Evolutionary conservation across 2,113 vertebrate species (phyloP).

Genomic region (Tragelaphus buxtoni): DNA sequence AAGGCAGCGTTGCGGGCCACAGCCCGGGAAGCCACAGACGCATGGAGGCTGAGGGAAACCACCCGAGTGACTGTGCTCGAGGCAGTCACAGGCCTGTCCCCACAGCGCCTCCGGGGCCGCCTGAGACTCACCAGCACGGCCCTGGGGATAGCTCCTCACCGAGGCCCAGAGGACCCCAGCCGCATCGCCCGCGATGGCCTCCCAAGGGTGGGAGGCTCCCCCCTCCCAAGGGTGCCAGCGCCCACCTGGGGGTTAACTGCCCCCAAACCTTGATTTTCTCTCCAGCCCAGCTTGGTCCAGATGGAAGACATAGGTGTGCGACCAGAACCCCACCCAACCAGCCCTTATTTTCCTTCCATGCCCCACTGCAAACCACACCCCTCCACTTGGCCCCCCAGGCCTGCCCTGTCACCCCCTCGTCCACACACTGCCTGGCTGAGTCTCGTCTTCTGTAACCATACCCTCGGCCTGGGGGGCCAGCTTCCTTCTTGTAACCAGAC

Average conservation of each 20-base stretch:
- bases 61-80: rapidly evolving
- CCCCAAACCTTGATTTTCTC: not conserved
- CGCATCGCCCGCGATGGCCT: not conserved
- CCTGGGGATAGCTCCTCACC: not conserved
- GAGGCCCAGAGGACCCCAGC: not conserved
- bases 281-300: not conserved
- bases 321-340: not conserved
- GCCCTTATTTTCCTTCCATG: not conserved
- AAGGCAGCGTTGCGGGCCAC: not conserved
- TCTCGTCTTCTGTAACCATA: not conserved
- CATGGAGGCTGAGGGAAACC: not conserved
- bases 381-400: not conserved
- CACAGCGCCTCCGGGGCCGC: not conserved
- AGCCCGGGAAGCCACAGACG: not conserved
- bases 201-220: not conserved
- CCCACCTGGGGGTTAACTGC: not conserved
- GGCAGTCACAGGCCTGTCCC: not conserved
- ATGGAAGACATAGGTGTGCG: not conserved
- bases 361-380: not conserved
- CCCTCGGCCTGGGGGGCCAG: not conserved
- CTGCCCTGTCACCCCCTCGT: no score
- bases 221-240: not conserved
- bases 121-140: not conserved
- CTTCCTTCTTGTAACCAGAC: not conserved
- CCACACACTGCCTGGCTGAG: not conserved